Percentiles rank a stretch among this genome's conserved stretches.
These are phyloP conservation scores for Drosophila seclusa DNA, from an alignment of 2,888 invertebrate genomes.

Conservation along the genomic window DNA sequence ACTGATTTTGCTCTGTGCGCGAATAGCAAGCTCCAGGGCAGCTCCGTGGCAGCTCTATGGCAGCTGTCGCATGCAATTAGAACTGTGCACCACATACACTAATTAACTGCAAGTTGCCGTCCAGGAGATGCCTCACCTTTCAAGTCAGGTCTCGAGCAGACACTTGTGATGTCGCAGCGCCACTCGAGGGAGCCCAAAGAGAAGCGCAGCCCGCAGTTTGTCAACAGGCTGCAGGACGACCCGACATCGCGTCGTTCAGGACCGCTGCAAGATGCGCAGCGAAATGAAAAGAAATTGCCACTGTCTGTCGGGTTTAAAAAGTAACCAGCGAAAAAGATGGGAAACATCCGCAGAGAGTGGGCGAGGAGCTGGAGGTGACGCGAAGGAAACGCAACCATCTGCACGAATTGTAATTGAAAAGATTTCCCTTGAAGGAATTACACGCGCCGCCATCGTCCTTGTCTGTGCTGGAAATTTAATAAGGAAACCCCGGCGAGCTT, in stretches of 20 bases:
- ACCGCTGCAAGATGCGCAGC: constrained; percentile 51
- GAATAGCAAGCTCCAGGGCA: constrained; percentile 14
- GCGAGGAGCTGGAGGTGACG: constrained; percentile 19
- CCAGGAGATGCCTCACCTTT: constrained; percentile 52
- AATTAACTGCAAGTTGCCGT: constrained; percentile 70
- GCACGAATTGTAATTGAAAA: constrained; percentile 82
- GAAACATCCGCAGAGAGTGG: constrained; percentile 24
- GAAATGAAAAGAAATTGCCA: constrained; percentile 77
- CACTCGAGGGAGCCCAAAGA: constrained; percentile 59
- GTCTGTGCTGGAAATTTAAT: constrained; percentile 71
- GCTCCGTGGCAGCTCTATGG: constrained; percentile 10
- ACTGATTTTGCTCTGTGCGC: constrained; percentile 8
- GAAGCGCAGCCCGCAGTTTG: constrained; percentile 56
- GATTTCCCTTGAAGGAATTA: constrained; percentile 80
- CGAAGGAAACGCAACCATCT: constrained; percentile 77
- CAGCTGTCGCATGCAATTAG: constrained; percentile 73
- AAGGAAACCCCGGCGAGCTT: constrained; percentile 78
- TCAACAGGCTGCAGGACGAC: constrained; percentile 57
- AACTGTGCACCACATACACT: constrained; percentile 59
- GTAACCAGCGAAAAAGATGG: constrained; percentile 38
- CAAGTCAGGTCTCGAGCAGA: constrained; percentile 54
- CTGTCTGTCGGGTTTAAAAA: constrained; percentile 60
- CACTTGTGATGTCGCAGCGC: constrained; percentile 67
- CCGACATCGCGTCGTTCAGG: constrained; percentile 8
- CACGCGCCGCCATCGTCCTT: constrained; percentile 50